Percentiles rank a stretch among this genome's conserved stretches.
phyloP scores from a whole-genome alignment of 2,113 vertebrate genomes.

The Perognathus longimembris region DNA sequence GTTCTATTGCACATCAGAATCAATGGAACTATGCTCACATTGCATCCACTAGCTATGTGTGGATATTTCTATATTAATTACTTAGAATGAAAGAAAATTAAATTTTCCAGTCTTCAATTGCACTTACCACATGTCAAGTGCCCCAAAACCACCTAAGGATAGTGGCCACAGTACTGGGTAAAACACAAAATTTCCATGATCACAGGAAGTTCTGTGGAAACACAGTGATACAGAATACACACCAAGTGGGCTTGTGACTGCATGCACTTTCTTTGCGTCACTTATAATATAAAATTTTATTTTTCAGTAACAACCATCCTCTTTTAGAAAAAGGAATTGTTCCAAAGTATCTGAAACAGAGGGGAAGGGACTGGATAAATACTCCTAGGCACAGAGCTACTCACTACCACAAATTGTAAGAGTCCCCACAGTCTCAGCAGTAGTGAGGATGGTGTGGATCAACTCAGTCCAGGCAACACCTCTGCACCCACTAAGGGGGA shows the following conservation, averaged over 20 bases:
- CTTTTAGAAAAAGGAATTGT: neutral
- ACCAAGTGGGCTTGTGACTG: neutral
- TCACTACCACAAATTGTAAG: neutral
- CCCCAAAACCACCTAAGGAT: neutral
- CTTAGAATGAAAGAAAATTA: neutral
- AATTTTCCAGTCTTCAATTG: neutral
- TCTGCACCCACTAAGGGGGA: neutral
- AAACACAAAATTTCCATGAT: neutral
- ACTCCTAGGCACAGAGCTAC: rapidly evolving
- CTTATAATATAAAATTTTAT: neutral
- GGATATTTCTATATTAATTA: neutral
- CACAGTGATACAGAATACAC: neutral
- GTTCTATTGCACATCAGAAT: neutral
- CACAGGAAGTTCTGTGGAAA: neutral
- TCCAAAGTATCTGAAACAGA: neutral
- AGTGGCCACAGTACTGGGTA: too few relatives aligned
- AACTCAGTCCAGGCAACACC: neutral
- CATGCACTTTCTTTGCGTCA: conserved; percentile 8
- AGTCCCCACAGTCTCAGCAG: too few relatives aligned
- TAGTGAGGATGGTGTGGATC: rapidly evolving
- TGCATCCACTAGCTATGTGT: neutral
- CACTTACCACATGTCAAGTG: neutral
- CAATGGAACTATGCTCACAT: neutral
- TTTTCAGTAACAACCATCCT: neutral
- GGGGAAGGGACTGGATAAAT: neutral